Evolutionary conservation across 1,140 invertebrate species (phyloP), one percentile per base, ranked within the genome.

Genomic region (Drosophila parvula): DNA sequence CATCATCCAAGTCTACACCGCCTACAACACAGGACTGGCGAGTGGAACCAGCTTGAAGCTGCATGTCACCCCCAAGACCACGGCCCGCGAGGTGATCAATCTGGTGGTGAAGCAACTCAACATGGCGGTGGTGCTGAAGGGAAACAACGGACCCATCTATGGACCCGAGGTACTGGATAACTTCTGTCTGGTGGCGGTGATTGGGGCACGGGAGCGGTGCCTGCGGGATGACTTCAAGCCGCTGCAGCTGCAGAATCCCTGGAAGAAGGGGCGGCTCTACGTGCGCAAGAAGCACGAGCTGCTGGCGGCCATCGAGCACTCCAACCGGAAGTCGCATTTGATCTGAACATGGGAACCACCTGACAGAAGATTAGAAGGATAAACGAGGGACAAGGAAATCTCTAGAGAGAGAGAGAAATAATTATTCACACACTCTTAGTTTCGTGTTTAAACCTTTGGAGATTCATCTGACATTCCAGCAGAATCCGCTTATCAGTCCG

Each of bases 181-280:
- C 81, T 99, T 98, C 91, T 99, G 98, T 91, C 93, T 99, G 16
- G 98, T 99, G 0, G 97, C 97, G 0, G 97, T 98, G 14, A 98
- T 99, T 48, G 98, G 98, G 3, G 97, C 97, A 0, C 92, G 98
- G 10, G 98, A 99, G 90, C 93, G 97, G 48, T 98, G 98, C 90
- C 93, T 99, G 1, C 93, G 97, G 11, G 98, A 99, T 80, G 98
- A 99, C 91, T 99, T 98, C 90, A 96, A 97, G 79, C 97, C 97
- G 0, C 93, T 99, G 3, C 96, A 98, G 78, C 92, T 99, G 28
- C 97, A 99, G 89, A 98, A 98, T 92, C 98, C 98, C 0, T 99
- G 98, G 98, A 96, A 97, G 57, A 97, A 97, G 85, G 98, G 98
- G 0, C 94, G 97, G 18, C 93, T 99, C 32, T 99, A 98, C 92